These are phyloP conservation scores for Paguma larvata DNA, from an alignment of 2,797 vertebrate genomes.

Conservation along the genomic window DNA sequence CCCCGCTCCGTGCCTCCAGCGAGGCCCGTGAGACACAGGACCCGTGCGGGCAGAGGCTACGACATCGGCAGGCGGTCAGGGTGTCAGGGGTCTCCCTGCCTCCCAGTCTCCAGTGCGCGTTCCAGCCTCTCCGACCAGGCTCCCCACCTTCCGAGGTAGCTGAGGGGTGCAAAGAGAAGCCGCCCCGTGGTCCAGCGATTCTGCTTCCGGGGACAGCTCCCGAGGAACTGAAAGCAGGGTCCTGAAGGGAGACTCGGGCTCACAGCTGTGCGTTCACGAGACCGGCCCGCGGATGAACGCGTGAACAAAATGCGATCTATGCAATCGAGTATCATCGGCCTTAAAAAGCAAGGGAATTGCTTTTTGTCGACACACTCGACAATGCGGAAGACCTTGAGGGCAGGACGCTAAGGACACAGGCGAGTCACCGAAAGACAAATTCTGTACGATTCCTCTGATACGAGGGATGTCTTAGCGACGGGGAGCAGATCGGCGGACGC, in stretches of 20 bases:
- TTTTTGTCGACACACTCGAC: accelerated
- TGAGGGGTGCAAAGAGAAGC: not conserved
- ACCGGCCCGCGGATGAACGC: accelerated
- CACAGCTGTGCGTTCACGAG: accelerated
- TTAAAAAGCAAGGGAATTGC: not conserved
- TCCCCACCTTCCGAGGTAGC: not conserved
- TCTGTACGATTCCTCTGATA: accelerated
- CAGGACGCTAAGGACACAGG: not conserved
- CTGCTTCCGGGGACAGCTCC: too few relatives aligned
- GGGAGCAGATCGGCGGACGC: accelerated
- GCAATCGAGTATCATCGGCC: not conserved
- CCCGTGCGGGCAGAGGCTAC: accelerated
- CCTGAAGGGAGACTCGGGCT: accelerated
- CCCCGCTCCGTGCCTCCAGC: accelerated
- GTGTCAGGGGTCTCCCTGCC: accelerated
- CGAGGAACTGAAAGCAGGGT: not conserved
- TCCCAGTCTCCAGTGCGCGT: accelerated
- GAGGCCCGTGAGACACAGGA: accelerated
- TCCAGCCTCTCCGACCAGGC: not conserved
- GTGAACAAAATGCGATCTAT: accelerated
- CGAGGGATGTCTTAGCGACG: accelerated
- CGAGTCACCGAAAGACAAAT: not conserved
- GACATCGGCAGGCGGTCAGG: not conserved
- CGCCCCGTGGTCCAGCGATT: accelerated
- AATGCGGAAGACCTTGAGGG: not conserved